Conservation (phyloP, 2,797 vertebrate species). For the Neosilurus mollespiculum region DNA sequence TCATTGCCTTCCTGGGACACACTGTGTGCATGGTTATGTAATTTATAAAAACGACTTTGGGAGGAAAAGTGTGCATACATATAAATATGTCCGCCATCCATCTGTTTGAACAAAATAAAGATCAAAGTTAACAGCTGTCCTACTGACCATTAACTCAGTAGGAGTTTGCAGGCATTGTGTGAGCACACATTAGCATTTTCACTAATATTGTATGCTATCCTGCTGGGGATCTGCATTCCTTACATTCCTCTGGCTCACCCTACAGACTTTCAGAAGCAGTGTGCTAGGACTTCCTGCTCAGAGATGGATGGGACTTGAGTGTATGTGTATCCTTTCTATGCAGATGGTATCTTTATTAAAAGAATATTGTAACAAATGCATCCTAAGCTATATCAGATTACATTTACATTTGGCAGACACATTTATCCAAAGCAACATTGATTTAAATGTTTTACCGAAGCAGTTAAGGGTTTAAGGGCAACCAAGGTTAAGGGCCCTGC, state of each 20-base stretch:
- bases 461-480: too few species aligned
- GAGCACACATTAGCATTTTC: slow-evolving; percentile 53
- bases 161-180: slow-evolving; percentile 45
- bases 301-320: slow-evolving; percentile 40
- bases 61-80: slow-evolving; percentile 22
- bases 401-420: too few species aligned
- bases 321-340: slow-evolving; percentile 10
- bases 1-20: slow-evolving; percentile 12
- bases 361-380: not conserved
- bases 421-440: too few species aligned
- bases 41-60: slow-evolving; percentile 16
- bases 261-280: slow-evolving; percentile 38
- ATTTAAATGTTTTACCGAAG: too few species aligned
- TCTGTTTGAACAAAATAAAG: slow-evolving; percentile 38
- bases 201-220: slow-evolving; percentile 50
- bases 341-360: not conserved
- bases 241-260: slow-evolving; percentile 49
- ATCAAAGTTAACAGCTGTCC: slow-evolving; percentile 46
- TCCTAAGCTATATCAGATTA: not conserved
- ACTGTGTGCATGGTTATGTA: not conserved
- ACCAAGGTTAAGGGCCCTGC: too few species aligned
- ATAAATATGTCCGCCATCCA: slow-evolving; percentile 29
- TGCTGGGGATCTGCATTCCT: slow-evolving; percentile 53
- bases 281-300: slow-evolving; percentile 47
- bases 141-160: slow-evolving; percentile 49